Conservation (phyloP, 2,797 vertebrate genomes). For the Lemur catta region DNA sequence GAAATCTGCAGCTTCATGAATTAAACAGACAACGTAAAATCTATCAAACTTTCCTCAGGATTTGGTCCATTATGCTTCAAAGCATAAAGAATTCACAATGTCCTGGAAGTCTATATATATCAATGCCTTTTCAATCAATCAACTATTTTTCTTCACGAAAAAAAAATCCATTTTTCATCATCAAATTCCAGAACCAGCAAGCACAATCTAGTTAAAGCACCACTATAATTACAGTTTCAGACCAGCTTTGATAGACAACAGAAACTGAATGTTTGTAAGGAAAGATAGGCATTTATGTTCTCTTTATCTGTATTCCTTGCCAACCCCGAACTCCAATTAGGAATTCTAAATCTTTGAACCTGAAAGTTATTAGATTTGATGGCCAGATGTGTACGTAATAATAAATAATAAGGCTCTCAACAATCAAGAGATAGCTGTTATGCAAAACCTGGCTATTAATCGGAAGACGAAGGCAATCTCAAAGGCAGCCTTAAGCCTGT, state of each 20-base stretch:
- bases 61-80: neutral
- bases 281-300: neutral
- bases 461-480: neutral
- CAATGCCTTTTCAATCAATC: slow-evolving; percentile 27
- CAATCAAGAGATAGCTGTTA: neutral
- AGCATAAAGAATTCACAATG: neutral
- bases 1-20: neutral
- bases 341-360: neutral
- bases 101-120: neutral
- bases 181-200: slow-evolving; percentile 43
- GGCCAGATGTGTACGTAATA: neutral
- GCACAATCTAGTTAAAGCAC: neutral
- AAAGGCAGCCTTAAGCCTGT: neutral
- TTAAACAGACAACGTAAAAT: slow-evolving; percentile 25
- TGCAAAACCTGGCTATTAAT: neutral
- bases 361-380: slow-evolving; percentile 17
- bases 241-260: neutral
- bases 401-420: neutral
- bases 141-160: neutral
- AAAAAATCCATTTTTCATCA: neutral
- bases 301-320: neutral
- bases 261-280: neutral
- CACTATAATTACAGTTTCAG: neutral
- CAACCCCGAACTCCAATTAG: neutral
- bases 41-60: slow-evolving; percentile 1